Conservation (phyloP, 2,797 vertebrate genomes). For the Cheirogaleus major region DNA sequence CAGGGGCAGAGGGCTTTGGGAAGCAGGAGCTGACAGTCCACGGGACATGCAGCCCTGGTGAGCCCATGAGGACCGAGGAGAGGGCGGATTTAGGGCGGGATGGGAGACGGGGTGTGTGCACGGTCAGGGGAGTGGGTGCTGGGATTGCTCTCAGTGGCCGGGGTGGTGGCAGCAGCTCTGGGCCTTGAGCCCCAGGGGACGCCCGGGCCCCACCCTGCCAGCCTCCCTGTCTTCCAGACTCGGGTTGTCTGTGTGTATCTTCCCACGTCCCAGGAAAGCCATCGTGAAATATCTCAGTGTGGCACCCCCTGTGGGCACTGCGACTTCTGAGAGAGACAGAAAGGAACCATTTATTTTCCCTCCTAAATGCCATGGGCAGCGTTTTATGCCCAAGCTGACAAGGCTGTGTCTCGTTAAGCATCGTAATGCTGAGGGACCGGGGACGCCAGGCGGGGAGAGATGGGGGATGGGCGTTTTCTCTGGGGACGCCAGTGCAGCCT, state of each 20-base stretch:
- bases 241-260: neutral
- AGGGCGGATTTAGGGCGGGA: neutral
- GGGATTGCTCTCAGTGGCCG: neutral
- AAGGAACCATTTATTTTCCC: conserved; percentile 51
- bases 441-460: neutral
- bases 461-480: neutral
- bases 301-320: neutral
- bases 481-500: neutral
- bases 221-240: neutral
- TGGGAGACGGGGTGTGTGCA: accelerated
- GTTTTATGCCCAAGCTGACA: neutral
- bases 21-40: neutral
- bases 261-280: neutral
- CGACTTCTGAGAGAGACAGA: conserved; percentile 26
- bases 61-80: neutral
- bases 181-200: neutral
- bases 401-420: conserved; percentile 30
- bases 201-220: accelerated
- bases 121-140: accelerated
- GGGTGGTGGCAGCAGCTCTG: accelerated
- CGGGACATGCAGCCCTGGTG: neutral
- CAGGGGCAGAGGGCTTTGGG: neutral
- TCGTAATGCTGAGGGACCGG: neutral
- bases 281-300: neutral
- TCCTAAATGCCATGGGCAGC: conserved; percentile 30